A percentile compares a stretch with the other conserved stretches of the same genome.
Evolutionary conservation across 2,888 invertebrate species (phyloP).

Genomic region (Iselma pallidipennis): DNA sequence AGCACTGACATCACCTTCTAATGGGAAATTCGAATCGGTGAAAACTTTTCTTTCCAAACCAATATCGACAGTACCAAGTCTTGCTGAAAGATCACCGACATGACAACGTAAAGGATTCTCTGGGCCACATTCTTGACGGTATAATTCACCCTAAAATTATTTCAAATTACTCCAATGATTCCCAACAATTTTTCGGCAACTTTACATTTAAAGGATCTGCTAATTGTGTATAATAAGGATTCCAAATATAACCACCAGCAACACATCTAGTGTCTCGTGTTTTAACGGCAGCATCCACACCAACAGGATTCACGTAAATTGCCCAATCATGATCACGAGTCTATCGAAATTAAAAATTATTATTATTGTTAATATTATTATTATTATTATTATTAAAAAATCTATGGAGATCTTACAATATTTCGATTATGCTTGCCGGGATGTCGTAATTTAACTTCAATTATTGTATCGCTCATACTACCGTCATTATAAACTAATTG

Average conservation of each 20-base stretch:
- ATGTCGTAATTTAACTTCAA: conserved; percentile 88
- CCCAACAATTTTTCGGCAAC: conserved; percentile 32
- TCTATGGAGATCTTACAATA: conserved; percentile 59
- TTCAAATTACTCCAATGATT: neutral
- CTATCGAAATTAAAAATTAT: conserved; percentile 53
- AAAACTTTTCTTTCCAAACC: conserved; percentile 77
- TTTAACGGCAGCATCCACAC: conserved; percentile 86
- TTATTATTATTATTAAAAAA: neutral
- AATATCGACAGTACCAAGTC: conserved; percentile 81
- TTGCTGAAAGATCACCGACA: conserved; percentile 85
- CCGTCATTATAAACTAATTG: conserved; percentile 88
- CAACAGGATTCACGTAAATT: conserved; percentile 88
- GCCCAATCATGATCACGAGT: conserved; percentile 87
- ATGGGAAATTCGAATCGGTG: conserved; percentile 84
- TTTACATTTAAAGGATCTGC: conserved; percentile 87
- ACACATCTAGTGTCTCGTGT: conserved; percentile 81
- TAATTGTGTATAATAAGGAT: conserved; percentile 86
- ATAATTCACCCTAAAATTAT: conserved; percentile 71
- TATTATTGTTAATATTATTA: no score
- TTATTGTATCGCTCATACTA: conserved; percentile 83
- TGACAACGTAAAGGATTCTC: conserved; percentile 89
- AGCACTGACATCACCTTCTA: conserved; percentile 77
- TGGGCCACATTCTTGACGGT: conserved; percentile 83
- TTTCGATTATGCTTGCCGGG: conserved; percentile 85
- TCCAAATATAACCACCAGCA: conserved; percentile 90